phyloP scores from a whole-genome alignment of 2,113 vertebrate species.

The Pholis gunnellus region DNA sequence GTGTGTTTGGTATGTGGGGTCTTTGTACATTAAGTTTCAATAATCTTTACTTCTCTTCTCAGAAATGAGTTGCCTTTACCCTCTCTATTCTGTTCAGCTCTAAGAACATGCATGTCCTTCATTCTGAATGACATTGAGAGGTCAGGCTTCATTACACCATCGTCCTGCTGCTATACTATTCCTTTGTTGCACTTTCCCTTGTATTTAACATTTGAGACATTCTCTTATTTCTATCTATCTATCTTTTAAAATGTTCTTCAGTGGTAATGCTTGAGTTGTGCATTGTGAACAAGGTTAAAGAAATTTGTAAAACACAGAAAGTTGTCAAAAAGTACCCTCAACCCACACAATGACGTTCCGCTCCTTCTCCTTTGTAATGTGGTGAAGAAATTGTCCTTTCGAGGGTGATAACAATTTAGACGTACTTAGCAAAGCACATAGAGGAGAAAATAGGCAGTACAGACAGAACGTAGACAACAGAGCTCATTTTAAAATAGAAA shows the following conservation, averaged over 20 bases:
- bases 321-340: constrained; percentile 25
- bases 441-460: constrained; percentile 12
- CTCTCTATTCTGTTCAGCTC: constrained; percentile 1
- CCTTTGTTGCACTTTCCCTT: constrained; percentile 14
- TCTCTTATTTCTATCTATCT: too few species aligned
- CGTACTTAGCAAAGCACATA: constrained; percentile 13
- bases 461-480: constrained; percentile 10
- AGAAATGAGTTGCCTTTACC: not conserved
- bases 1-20: not conserved
- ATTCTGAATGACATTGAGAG: constrained; percentile 8
- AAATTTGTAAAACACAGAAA: constrained; percentile 12
- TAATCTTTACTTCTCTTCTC: not conserved
- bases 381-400: not conserved
- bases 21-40: not conserved
- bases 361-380: constrained; percentile 17
- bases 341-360: constrained; percentile 1
- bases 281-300: constrained; percentile 19
- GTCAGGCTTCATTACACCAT: constrained; percentile 22
- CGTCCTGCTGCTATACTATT: not conserved
- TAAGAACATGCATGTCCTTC: not conserved
- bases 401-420: constrained; percentile 18
- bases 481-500: constrained; percentile 25
- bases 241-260: not conserved
- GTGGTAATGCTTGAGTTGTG: not conserved
- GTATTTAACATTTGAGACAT: not conserved